Evolutionary conservation across 2,797 vertebrate genomes (phyloP).

Genomic region (Mormyrops attenuatus): DNA sequence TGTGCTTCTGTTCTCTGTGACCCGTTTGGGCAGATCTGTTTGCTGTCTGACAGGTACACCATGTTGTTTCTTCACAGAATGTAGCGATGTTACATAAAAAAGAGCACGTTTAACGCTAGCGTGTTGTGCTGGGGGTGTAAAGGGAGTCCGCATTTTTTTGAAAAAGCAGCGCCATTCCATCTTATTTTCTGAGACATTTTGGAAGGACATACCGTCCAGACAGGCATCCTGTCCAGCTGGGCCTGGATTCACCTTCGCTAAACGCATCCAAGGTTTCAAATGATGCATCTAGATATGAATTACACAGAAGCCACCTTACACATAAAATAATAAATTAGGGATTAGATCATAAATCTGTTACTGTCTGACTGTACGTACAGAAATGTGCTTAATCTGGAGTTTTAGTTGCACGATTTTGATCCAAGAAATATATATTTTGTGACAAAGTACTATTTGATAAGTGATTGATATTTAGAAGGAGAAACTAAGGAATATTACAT

Average conservation of each 20-base stretch:
- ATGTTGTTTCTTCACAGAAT: neutral
- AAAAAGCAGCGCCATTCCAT: neutral
- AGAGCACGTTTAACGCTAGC: neutral
- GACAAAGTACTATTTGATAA: neutral
- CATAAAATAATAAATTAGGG: neutral
- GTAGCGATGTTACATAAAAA: neutral
- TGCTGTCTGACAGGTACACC: neutral
- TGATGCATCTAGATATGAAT: neutral
- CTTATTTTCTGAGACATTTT: neutral
- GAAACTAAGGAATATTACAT: neutral
- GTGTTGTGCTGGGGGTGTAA: neutral
- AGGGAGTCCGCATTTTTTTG: neutral
- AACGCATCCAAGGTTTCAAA: neutral
- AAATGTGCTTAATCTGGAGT: neutral
- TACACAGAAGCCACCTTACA: neutral
- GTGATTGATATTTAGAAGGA: neutral
- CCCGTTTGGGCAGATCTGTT: neutral
- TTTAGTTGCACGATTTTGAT: neutral
- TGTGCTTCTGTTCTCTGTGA: neutral
- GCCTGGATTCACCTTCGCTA: neutral
- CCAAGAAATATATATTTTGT: neutral
- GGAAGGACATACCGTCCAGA: neutral
- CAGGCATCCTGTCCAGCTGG: neutral
- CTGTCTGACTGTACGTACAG: neutral
- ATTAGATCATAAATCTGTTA: neutral